phyloP scores from a whole-genome alignment of 2,797 vertebrate species.

The Vultur gryphus region DNA sequence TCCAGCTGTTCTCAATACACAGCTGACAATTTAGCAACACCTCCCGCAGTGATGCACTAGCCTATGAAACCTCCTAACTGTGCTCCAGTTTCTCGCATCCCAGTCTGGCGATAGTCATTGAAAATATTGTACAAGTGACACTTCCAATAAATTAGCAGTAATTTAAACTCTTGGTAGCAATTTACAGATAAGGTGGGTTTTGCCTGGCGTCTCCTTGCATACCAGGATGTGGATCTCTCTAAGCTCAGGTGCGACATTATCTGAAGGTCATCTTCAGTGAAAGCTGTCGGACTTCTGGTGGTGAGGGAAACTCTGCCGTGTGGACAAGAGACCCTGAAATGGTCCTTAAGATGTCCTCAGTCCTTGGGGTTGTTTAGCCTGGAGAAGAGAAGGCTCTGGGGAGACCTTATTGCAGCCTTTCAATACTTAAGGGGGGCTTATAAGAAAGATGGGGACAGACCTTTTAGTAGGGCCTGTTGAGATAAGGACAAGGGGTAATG shows the following conservation, averaged over 20 bases:
- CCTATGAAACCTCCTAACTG: neutral
- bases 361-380: neutral
- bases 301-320: accelerated
- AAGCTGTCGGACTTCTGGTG: neutral
- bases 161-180: neutral
- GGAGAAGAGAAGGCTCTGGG: neutral
- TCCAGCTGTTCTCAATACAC: neutral
- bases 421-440: neutral
- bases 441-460: neutral
- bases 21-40: constrained; percentile 3
- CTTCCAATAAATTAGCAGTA: neutral
- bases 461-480: neutral
- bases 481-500: neutral
- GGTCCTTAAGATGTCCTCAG: neutral
- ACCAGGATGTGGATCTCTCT: neutral
- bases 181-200: neutral
- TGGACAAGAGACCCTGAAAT: neutral
- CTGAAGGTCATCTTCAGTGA: neutral
- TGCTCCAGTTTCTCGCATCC: neutral
- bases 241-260: accelerated
- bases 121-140: neutral
- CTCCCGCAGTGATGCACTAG: neutral
- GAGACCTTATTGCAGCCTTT: neutral
- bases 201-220: neutral
- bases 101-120: neutral